Evolutionary conservation across 2,797 vertebrate genomes (phyloP), one percentile per base, ranked within the genome.

Genomic region (Caiman crocodilus): DNA sequence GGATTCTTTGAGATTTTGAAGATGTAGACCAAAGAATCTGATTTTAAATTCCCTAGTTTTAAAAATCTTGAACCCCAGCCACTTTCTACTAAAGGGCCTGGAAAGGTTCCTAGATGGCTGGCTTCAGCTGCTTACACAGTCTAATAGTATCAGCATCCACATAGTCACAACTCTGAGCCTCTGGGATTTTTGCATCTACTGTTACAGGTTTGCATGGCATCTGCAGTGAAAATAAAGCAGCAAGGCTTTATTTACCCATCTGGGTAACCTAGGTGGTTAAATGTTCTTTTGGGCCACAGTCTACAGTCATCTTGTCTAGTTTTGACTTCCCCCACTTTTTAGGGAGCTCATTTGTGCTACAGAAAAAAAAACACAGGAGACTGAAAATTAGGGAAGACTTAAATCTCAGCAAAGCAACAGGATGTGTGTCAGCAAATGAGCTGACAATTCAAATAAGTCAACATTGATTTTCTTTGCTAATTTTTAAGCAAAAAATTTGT

Each of bases 401-500:
- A 26, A 90, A 90, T 84, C 90, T 85, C 67, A 92, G 88, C 79
- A 88, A 93, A 88, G 79, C 84, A 82, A 87, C 20, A 80, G 64
- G 74, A 79, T 87, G 35, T 61, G 87, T 58, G 59, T 78, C 73
- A 85, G 67, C 90, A 88, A 82, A 91, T 77, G 6, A 16, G 79
- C 76, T 92, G 85, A 92, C 60, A 60, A 71, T n/a, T 7, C 87
- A 93, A 91, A 95, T 87, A 94, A 92, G 71, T 35, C 35, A 5
- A 0, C 84, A 93, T 90, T 91, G 89, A 95, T 87, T 82, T 74
- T n/a, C 75, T 71, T 23, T 69, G 82, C 18, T 91, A 90, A 87
- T 94, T 96, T 96, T 96, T 94, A 96, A 91, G 42, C 95, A 85
- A 95, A 90, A 74, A 50, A 50, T 50, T 10, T n/a, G 25, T 30